phyloP scores from a whole-genome alignment of 2,888 invertebrate species.

The Noctua pronuba region DNA sequence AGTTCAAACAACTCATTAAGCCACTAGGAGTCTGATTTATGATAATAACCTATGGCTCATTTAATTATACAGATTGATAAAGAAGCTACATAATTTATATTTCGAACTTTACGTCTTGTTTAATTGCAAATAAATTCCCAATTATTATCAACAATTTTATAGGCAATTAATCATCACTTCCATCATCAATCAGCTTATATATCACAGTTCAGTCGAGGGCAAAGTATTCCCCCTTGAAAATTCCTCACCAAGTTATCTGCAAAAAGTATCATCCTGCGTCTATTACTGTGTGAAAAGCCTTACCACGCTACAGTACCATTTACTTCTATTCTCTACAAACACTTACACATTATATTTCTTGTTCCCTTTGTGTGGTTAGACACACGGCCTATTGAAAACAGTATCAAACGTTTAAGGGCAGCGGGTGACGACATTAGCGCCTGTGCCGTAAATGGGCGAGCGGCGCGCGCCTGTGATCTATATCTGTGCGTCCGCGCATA shows the following conservation, averaged over 20 bases:
- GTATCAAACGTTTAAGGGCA: constrained; percentile 62
- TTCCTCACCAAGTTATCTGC: neutral
- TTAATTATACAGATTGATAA: constrained; percentile 42
- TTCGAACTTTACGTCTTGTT: constrained; percentile 23
- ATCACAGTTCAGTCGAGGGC: constrained; percentile 12
- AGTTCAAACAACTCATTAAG: constrained; percentile 50
- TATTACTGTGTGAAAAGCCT: neutral
- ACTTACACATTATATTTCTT: neutral
- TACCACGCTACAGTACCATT: neutral
- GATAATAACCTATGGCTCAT: constrained; percentile 34
- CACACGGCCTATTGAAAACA: constrained; percentile 44
- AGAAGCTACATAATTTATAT: constrained; percentile 40
- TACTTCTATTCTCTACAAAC: neutral
- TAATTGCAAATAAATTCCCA: constrained; percentile 38
- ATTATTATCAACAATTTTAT: constrained; percentile 24
- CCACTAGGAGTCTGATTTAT: constrained; percentile 39
- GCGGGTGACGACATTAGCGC: constrained; percentile 67
- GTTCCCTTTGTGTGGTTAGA: constrained; percentile 20
- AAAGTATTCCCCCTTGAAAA: constrained; percentile 3
- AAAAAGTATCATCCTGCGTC: neutral
- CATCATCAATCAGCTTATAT: neutral
- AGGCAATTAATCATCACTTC: constrained; percentile 19
- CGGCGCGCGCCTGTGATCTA: constrained; percentile 78
- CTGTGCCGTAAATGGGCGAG: constrained; percentile 76
- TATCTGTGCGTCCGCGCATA: constrained; percentile 76